Evolutionary conservation across 2,888 invertebrate species (phyloP), one percentile per base, ranked within the genome.

Genomic region (Phengaris arion): DNA sequence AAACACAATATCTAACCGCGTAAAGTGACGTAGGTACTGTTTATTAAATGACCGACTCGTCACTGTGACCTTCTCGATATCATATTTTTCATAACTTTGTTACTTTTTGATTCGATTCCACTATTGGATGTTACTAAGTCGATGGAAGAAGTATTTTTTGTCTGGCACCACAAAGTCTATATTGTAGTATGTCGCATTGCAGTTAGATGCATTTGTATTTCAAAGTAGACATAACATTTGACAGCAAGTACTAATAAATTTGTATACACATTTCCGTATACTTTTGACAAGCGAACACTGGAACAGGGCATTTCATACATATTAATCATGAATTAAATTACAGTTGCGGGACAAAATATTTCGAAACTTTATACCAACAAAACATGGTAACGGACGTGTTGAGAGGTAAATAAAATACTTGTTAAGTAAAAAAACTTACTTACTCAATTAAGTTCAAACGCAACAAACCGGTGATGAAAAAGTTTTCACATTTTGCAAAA

Each of bases 261-360:
- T 59, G 22, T 45, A 13, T 35, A 35, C 59, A 22, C 59, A 64
- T 22, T 64, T 64, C 35, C 22, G 59, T 64, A 35, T 64, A 64
- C 6, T 64, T 45, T 64, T 12, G 22, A 22, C 22, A 22, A 6
- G 59, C 22, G 59, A 64, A 6, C 64, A 59, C 35, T 10, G 35
- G 35, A 35, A 22, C 35, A 35, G 64, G 35, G 35, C 64, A 22
- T 64, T 35, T 64, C 35, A 64, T 64, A 64, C 64, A 64, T 64
- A 64, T 64, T 64, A 35, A 64, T 64, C 64, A 45, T 45, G 64
- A 64, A 64, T 64, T 45, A 64, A 6, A 64, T 35, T 64, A 64
- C 64, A 10, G 12, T 48, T 64, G 64, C 6, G 22, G 5, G 22
- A n/a, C 35, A 64, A 64, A 22, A 22, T 22, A 64, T 64, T 35